Base-by-base conservation (phyloP, 2,113 vertebrate genomes). In the Elephas maximus region DNA sequence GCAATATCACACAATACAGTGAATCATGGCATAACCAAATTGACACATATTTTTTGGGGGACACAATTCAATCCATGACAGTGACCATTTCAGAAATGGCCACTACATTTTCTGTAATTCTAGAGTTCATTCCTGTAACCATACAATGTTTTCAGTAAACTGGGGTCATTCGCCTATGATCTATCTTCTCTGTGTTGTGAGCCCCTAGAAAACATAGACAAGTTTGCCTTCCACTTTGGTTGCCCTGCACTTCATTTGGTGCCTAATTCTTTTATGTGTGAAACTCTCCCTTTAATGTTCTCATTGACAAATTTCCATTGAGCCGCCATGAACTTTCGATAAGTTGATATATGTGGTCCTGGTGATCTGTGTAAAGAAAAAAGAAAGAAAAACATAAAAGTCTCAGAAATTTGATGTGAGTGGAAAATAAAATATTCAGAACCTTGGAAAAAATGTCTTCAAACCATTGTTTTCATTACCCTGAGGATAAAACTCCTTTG, bases 361-460 rank as follows among this genome's bases (percentile, higher is more conserved):
- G 21, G 1, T 65, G 14, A 37, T 71, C n/a, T 30, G 6, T 79
- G 33, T 14, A 0, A 37, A 23, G 23, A 57, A 17, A 57, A 17
- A 15, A 57, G 37, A 53, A 14, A 23, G 8, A 37, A 63, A 63
- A n/a, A 81, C 28, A 18, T 17, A 60, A 17, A 1, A 88, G 8
- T 57, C 14, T 28, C 14, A 65, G 26, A 82, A 84, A 71, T 11
- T 45, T 84, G 57, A 33, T 18, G 5, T 53, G 33, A 81, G 2
- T 44, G 28, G 24, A 94, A 97, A 94, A 8, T 30, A 96, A 37
- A 88, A 95, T 51, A 90, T 57, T 86, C 11, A 73, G 6, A 92
- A 89, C 69, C 20, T 89, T 81, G 6, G 62, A 65, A 78, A 78
- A 92, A 97, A 85, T 30, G 5, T 10, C 20, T 71, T 37, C 20